Evolutionary conservation across 2,113 vertebrate genomes (phyloP), one percentile per base, ranked within the genome.

Genomic region (Erinaceus europaeus): DNA sequence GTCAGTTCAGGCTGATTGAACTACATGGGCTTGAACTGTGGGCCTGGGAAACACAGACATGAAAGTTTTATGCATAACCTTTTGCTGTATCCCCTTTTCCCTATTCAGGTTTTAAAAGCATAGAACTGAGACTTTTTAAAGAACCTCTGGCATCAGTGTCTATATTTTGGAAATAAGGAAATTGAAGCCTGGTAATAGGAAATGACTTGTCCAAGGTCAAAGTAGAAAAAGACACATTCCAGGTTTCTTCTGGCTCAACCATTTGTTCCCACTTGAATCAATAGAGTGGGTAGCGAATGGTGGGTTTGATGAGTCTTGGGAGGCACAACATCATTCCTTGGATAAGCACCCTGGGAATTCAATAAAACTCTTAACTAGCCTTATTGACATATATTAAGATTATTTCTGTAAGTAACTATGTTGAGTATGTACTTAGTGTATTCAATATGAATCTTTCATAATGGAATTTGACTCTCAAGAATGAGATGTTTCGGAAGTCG

Each of bases 381-480:
- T 77, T 81, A 6, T 90, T 80, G 74, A 44, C n/a, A 25, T 92
- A 42, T n/a, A 44, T 69, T 79, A 90, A 86, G n/a, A 59, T 38
- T 40, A 10, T 23, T 82, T 82, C 48, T 88, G 0, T 57, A 86
- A 91, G 50, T 80, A 44, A 76, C 34, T 44, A 4, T 53, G 9
- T 27, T 81, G n/a, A n/a, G n/a, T n/a, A n/a, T n/a, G n/a, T n/a
- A n/a, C n/a, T n/a, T n/a, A n/a, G n/a, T n/a, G n/a, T n/a, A n/a
- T n/a, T n/a, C n/a, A n/a, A n/a, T 74, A 67, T 91, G 90, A 91
- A 86, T 93, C 15, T 25, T 92, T 38, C 42, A 76, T 88, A 71
- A 78, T 78, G 74, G 71, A 88, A 92, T 44, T 72, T 78, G 29
- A n/a, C 84, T 84, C 89, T 17, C 40, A 86, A 73, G 77, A 94